Evolutionary conservation across 2,113 vertebrate species (phyloP), one percentile per base, ranked within the genome.

Genomic region (Nipponia nippon): DNA sequence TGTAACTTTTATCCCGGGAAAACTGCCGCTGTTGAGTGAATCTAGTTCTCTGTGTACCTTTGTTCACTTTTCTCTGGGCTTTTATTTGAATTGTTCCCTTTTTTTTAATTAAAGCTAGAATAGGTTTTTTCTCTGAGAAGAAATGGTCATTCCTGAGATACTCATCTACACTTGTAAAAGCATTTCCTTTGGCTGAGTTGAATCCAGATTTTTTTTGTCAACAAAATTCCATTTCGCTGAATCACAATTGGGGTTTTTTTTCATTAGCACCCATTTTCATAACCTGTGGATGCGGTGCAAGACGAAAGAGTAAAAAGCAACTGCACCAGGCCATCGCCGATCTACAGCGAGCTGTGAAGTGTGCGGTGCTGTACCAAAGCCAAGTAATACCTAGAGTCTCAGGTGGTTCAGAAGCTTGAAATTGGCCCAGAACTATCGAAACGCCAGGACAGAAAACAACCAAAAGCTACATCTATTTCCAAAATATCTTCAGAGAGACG

Each of bases 151-250:
- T 95, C 91, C 90, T 63, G 44, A 97, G 93, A 88, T 93, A 93
- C 8, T 63, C 65, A 95, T 94, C 94, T 90, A 44, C 77, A 61
- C n/a, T 53, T 56, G 16, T 23, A 84, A 93, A 94, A 96, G 83
- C 52, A 90, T 90, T 97, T 97, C 96, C 95, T 95, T 87, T 88
- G 30, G n/a, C 59, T 36, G 36, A 96, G 73, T 75, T 46, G 59
- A 93, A 85, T 95, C 89, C 95, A 83, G 78, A 32, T 69, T 78
- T 88, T 95, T 94, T 94, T 87, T 89, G 86, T 96, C 87, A 97
- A 95, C 87, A 95, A 67, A 55, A 87, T 95, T 95, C 97, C 96
- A 93, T 87, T 95, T 96, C 34, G 21, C 83, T 96, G 94, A 96
- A 82, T 92, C 96, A 91, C n/a, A 1, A 59, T 87, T 90, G 66